Base-by-base conservation (phyloP, 1,140 invertebrate genomes). In the Conus betulinus region DNA sequence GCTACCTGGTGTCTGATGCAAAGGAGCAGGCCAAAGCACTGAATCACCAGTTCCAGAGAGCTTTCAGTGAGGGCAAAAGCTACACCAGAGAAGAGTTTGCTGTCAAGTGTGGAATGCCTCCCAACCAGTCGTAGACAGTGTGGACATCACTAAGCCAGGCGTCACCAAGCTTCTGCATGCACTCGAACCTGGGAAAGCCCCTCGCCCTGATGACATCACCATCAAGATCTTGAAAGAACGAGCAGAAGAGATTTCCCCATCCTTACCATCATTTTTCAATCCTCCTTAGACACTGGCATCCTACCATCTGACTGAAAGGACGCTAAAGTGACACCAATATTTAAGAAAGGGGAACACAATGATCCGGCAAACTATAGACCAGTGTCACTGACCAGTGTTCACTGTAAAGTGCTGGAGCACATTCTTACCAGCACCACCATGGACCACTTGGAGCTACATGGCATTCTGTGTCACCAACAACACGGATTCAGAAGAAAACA, bases 381-480 rank as follows among this genome's bases (percentile, higher is more conserved):
- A 39, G 87, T 90, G 4, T 90, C 87, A 51, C 85, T 88, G 23
- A 91, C 90, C 25, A 87, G 57, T 11, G 78, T 89, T 13, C 20
- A 78, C 67, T 89, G 88, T 74, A 91, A 91, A 84, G 17, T 90
- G n/a, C 52, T 90, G 3, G 88, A 90, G 85, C 89, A 90, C 53
- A 91, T 90, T 5, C 89, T 89, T 5, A 85, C 85, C 27, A 84
- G 53, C 52, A 71, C 90, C 53, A 88, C 89, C 7, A 20, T 88
- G 57, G 81, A 87, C 67, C 88, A 90, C 52, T 60, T 91, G 57
- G 88, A 90, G 57, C 57, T 11, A 60, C 88, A 67, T 7, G 52
- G 90, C 53, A 82, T 78, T 8, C 57, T 88, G 25, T n/a, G 25
- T 3, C 55, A 88, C 11, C 53, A 57, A 20, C 88, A 91, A 79